Base-by-base conservation (phyloP, 2,797 vertebrate species). In the Phoeniculus purpureus region DNA sequence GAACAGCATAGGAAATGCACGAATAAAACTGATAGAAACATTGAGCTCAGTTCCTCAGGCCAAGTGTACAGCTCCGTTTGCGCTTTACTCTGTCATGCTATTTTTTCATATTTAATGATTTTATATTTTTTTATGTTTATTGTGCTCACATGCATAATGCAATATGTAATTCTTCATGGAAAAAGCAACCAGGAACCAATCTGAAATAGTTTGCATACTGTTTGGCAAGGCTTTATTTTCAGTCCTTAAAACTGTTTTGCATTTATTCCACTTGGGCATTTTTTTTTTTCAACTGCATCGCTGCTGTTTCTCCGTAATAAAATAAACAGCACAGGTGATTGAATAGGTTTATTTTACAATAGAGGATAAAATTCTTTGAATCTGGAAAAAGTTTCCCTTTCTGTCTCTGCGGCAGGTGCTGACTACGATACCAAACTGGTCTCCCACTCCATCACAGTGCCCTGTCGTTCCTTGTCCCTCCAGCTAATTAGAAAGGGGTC, bases 191-290 rank as follows among this genome's bases (percentile, higher is more conserved):
- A 76, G 51, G 17, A 91, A 48, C 2, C 23, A 81, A 15, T 60
- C 45, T 61, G 62, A 92, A 92, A 88, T 26, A 82, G 25, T 51
- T 85, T 81, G 34, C 50, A 77, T 85, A 48, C 9, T 54, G 37
- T 80, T 81, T 75, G 29, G 20, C 58, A 80, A 34, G 52, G 17
- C 0, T 85, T 85, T 72, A 26, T 71, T 87, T 90, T 90, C 10
- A 31, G 65, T 93, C 19, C 43, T 93, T 85, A 67, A 73, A 85
- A 64, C 17, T 85, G 5, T 60, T 94, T 79, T 91, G 37, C 37
- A 62, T 81, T 86, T 88, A 32, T 92, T 93, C 50, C 55, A 79
- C 66, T 87, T 83, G 70, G 75, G 78, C 31, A 91, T 34, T 27
- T 17, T 52, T 10, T 84, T 92, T 93, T 91, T 43, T 16, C 43